Evolutionary conservation across 2,888 invertebrate species (phyloP), one percentile per base, ranked within the genome.

Genomic region (Molorchus minor): DNA sequence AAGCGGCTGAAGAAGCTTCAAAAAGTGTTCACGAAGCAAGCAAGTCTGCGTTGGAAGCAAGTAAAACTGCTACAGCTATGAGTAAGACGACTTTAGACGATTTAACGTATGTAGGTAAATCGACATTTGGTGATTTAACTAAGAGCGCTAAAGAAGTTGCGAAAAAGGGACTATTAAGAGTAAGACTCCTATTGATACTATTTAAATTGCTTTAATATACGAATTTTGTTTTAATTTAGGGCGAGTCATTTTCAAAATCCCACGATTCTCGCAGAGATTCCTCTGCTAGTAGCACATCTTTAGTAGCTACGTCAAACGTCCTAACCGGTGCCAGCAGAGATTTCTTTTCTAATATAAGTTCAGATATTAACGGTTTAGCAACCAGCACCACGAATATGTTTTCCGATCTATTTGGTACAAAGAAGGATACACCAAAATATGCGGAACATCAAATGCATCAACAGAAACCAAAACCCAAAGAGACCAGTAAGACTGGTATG

Each of bases 321-420:
- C 80, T 93, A 62, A 83, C 88, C 2, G 83, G 86, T 1, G 88
- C 89, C 12, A 88, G 91, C 46, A 84, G 92, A 51, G 91, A 93
- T 82, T 92, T 96, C 83, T 90, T 97, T 82, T 90, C 94, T 61
- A 90, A 94, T 74, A 92, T 98, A 76, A 94, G 94, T 75, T 94
- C 90, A 21, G 97, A 98, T 78, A 85, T 98, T 53, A 96, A 95
- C 77, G 95, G 95, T 4, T 86, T 96, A 45, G 96, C 97, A 15
- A 92, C 94, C 0, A 94, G 96, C 65, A 96, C 96, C 0, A 89
- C 93, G 12, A 95, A 90, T 79, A 96, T 97, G 88, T 93, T 98
- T 77, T 94, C 94, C 54, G 97, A 95, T 79, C 87, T 98, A 71
- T 96, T 98, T 79, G 94, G 96, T 78, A 84, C 83, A 33, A 88